Conservation (phyloP, 2,113 vertebrate genomes). For the Acanthisitta chloris region DNA sequence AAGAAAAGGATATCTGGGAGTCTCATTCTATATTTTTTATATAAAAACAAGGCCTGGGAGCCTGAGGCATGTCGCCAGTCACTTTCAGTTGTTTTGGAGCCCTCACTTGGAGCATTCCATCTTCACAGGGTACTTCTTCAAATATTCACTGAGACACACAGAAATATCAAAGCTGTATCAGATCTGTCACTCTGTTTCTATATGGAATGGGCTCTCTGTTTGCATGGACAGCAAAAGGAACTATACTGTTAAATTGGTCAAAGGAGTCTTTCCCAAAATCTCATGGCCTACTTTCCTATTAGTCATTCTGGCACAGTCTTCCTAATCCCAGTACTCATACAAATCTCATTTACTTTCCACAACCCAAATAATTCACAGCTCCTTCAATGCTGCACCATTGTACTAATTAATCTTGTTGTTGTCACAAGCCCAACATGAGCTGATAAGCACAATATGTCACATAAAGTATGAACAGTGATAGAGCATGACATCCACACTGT, state of each 20-base stretch:
- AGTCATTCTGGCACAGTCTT: not conserved
- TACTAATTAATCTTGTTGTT: not conserved
- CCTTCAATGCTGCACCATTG: not conserved
- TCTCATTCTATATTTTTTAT: not conserved
- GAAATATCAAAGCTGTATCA: not conserved
- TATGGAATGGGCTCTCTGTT: not conserved
- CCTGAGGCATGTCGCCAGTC: not conserved
- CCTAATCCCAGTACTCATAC: not conserved
- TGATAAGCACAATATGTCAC: not conserved
- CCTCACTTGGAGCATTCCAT: not conserved
- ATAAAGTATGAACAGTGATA: not conserved
- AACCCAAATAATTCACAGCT: not conserved
- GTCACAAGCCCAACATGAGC: not conserved
- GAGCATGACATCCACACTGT: not conserved
- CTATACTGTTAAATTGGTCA: not conserved
- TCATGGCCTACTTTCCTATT: not conserved
- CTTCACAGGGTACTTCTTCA: not conserved
- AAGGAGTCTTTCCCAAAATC: not conserved
- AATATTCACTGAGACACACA: not conserved
- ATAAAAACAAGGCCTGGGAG: conserved; percentile 18
- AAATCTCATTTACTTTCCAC: not conserved
- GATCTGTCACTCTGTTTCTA: not conserved
- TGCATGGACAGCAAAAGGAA: not conserved
- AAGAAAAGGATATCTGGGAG: conserved; percentile 47
- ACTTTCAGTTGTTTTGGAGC: not conserved